A percentile compares a stretch with the other conserved stretches of the same genome.
Conservation (phyloP, 2,797 vertebrate genomes). For the Acanthurus tractus region DNA sequence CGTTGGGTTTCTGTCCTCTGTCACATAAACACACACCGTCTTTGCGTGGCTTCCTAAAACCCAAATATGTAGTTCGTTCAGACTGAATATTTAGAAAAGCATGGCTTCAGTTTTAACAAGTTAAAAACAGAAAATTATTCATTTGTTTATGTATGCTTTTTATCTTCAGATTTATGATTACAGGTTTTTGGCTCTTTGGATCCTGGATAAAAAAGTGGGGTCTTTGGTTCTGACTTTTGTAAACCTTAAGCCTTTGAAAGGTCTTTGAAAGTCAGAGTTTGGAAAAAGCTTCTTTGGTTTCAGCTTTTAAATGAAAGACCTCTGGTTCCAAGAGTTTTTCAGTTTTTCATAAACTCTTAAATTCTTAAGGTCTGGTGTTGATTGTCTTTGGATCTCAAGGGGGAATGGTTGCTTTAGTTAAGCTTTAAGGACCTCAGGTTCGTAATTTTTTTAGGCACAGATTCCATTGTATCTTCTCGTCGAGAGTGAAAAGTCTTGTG, state of each 20-base stretch:
- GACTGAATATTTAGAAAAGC: background rate
- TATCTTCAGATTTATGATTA: background rate
- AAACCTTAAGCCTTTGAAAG: background rate
- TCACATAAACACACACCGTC: conserved; percentile 14
- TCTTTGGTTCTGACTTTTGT: background rate
- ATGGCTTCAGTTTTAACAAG: background rate
- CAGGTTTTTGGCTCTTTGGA: background rate
- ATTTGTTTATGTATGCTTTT: background rate
- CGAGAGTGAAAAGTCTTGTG: background rate
- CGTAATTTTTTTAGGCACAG: background rate
- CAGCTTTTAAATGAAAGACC: too few relatives aligned
- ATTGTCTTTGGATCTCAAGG: background rate
- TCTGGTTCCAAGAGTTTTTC: too few relatives aligned
- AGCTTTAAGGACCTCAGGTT: background rate
- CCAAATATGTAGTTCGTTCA: background rate
- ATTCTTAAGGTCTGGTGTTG: too few relatives aligned
- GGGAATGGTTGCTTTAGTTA: background rate
- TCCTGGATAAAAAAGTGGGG: background rate
- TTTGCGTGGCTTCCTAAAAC: conserved; percentile 9
- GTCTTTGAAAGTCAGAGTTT: too few relatives aligned
- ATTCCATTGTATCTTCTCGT: background rate
- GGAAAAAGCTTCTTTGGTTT: too few relatives aligned
- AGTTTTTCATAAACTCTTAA: too few relatives aligned
- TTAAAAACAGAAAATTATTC: background rate
- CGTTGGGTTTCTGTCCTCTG: conserved; percentile 14